Percentiles rank a stretch among this genome's conserved stretches.
Evolutionary conservation across 1,140 invertebrate genomes (phyloP).

Genomic region (Drosophila persimilis): DNA sequence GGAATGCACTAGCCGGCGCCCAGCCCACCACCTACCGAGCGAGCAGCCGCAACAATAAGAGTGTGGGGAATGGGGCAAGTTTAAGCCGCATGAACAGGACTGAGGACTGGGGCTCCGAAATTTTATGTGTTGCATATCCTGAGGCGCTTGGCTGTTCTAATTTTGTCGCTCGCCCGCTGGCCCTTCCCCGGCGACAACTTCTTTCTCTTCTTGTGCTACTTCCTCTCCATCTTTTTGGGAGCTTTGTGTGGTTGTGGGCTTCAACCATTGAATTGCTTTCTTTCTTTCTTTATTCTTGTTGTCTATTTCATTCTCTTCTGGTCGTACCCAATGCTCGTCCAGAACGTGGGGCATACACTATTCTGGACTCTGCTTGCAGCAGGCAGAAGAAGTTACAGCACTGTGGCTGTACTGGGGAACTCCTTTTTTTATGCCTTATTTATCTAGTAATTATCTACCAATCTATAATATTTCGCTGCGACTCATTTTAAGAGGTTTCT

Average conservation of each 20-base stretch:
- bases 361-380: too few relatives aligned
- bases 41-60: neutral
- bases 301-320: slow-evolving; percentile 5
- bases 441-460: neutral
- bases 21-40: neutral
- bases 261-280: slow-evolving; percentile 52
- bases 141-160: slow-evolving; percentile 73
- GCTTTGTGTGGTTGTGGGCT: slow-evolving; percentile 44
- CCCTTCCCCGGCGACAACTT: slow-evolving; percentile 4
- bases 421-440: neutral
- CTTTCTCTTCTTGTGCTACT: slow-evolving; percentile 1
- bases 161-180: slow-evolving; percentile 51
- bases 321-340: too few relatives aligned
- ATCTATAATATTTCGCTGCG: too few relatives aligned
- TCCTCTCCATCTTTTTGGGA: slow-evolving; percentile 22
- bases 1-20: neutral
- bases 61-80: slow-evolving; percentile 17
- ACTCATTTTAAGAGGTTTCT: too few relatives aligned
- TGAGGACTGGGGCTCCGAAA: slow-evolving; percentile 27
- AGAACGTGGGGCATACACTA: too few relatives aligned
- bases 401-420: too few relatives aligned
- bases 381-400: too few relatives aligned
- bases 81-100: slow-evolving; percentile 38
- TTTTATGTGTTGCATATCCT: slow-evolving; percentile 76
- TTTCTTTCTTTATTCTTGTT: slow-evolving; percentile 34